Percentiles rank a stretch among this genome's conserved stretches.
These are phyloP conservation scores for Todiramphus chloris DNA, from an alignment of 2,113 vertebrate genomes.

Conservation along the genomic window DNA sequence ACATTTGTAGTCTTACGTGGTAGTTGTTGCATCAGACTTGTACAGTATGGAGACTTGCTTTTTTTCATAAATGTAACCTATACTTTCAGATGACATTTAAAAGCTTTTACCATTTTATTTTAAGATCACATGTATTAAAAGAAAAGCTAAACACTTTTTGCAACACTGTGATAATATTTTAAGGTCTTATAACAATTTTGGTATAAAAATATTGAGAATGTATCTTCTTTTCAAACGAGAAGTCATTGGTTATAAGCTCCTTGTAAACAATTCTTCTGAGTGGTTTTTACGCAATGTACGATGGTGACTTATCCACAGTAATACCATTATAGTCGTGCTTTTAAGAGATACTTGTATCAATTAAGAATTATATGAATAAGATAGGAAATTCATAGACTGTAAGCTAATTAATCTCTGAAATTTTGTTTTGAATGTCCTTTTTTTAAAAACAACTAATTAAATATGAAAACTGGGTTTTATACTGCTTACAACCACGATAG, in stretches of 20 bases:
- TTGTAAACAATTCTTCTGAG: neutral
- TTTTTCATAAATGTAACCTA: neutral
- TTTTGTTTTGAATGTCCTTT: neutral
- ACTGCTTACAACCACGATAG: neutral
- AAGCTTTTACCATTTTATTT: neutral
- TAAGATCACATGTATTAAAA: neutral
- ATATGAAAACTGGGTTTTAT: neutral
- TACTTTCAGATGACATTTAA: neutral
- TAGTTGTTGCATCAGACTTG: neutral
- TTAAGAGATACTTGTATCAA: neutral
- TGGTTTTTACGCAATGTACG: neutral
- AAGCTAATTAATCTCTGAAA: neutral
- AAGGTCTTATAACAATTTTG: neutral
- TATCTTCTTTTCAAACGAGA: neutral
- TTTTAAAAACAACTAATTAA: neutral
- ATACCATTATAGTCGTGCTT: neutral
- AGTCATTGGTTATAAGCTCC: neutral
- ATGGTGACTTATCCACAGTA: neutral
- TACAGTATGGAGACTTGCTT: neutral
- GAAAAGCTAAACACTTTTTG: neutral
- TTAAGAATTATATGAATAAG: neutral
- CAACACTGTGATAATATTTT: neutral
- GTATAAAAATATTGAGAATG: neutral
- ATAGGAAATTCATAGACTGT: neutral
- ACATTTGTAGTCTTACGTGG: neutral